Evolutionary conservation across 2,113 vertebrate species (phyloP), one percentile per base, ranked within the genome.

Genomic region (Oreotrochilus melanogaster): DNA sequence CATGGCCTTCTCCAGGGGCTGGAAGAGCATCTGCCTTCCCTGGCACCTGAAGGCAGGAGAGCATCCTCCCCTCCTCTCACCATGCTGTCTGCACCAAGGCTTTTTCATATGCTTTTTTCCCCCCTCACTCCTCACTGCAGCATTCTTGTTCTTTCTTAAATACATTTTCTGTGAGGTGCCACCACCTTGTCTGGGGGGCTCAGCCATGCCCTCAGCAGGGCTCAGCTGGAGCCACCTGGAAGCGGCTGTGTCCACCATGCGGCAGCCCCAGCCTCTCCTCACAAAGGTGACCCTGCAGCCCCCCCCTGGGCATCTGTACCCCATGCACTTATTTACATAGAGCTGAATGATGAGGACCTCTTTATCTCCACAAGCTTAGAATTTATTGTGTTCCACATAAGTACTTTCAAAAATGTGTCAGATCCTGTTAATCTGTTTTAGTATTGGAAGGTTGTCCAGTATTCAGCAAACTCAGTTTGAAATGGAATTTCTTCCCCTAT

Each of bases 211-310:
- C 65, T 33, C 48, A 2, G 0, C 22, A 6, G 22, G 47, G 27
- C 10, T 43, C 0, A 1, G 12, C 7, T 25, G 43, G 43, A 48
- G 17, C 22, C 4, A 0, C 9, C 7, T 25, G 43, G 43, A 48
- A 22, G 16, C 5, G 4, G 14, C 30, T 18, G 23, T 45, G 25
- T 35, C 47, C 1, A 1, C 11, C 57, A 24, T 2, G 1, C 31
- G 48, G 57, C 25, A 31, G 19, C 21, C 18, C n/a, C 1, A 1
- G 11, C 24, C 27, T 16, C 25, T 42, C 13, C 35, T 50, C 35
- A 48, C 24, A 43, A 50, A 25, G 66, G 22, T 37, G 1, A 3
- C 28, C 50, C 15, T 18, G 25, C 45, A 53, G 31, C 21, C 11
- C 9, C 18, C 3, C 0, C 18, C 14, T 31, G n/a, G 17, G 25